Evolutionary conservation across 2,797 vertebrate species (phyloP), one percentile per base, ranked within the genome.

Genomic region (Orientallactaga sibirica): DNA sequence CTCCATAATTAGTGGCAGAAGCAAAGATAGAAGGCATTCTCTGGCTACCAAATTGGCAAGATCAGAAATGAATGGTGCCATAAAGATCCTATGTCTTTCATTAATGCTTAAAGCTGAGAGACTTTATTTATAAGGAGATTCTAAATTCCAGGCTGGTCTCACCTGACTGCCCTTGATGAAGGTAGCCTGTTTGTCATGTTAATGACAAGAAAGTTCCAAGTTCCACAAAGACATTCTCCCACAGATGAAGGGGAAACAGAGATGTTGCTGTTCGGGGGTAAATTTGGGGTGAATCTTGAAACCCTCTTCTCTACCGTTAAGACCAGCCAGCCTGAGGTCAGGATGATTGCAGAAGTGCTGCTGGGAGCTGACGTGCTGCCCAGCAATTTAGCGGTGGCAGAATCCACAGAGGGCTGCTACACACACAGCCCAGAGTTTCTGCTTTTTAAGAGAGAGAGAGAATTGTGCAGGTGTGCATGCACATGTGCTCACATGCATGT

Each of bases 81-180:
- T 97, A 96, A 96, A 96, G 81, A 83, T 85, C 86, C 78, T 70
- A 19, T 55, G 94, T 83, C 92, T 96, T 97, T 95, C 90, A 74
- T 96, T 96, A 95, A 93, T 79, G 93, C 67, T 85, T 91, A 93
- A 94, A 92, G 78, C 81, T 2, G 58, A 96, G 93, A 81, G 93
- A 81, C 78, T 94, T 95, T 96, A 95, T 97, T 96, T 96, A 94
- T 96, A 96, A 94, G 91, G 91, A 94, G 93, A 96, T 96, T 97
- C 95, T 96, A 93, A 96, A 97, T 97, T 96, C 94, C 92, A 94
- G 75, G 27, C 91, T 52, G 43, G 92, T 96, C 82, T 96, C 86
- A 41, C 86, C 80, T 0, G 7, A 62, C 84, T 91, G 96, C 82
- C 96, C 94, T 97, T 97, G 94, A 95, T 77, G 78, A 64, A 91